phyloP scores from a whole-genome alignment of 2,888 invertebrate species.

The Ecdyonurus torrentis region DNA sequence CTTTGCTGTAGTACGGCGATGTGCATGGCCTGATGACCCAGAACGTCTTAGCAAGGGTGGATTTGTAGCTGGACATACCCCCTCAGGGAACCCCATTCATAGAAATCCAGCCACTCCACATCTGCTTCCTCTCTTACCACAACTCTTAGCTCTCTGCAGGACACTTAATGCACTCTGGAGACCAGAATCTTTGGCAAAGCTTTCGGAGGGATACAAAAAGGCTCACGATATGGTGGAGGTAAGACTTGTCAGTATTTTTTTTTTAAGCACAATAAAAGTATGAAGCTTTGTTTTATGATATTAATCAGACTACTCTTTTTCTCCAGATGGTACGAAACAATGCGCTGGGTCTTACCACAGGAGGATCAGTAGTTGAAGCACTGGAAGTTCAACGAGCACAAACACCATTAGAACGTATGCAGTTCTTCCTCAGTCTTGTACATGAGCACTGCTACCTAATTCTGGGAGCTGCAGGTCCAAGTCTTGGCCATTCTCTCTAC shows the following conservation, averaged over 20 bases:
- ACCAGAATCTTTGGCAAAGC: slow-evolving; percentile 40
- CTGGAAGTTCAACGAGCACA: slow-evolving; percentile 9
- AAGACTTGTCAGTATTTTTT: neutral
- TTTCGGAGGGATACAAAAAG: slow-evolving; percentile 49
- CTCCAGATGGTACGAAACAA: neutral
- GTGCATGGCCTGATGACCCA: slow-evolving; percentile 74
- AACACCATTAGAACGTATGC: slow-evolving; percentile 60
- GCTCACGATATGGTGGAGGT: slow-evolving; percentile 55
- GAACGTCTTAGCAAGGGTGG: slow-evolving; percentile 72
- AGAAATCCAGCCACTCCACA: slow-evolving; percentile 76
- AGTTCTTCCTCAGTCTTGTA: slow-evolving; percentile 57
- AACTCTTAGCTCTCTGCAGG: slow-evolving; percentile 58
- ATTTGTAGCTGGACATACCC: slow-evolving; percentile 59
- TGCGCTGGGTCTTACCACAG: neutral
- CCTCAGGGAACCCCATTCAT: slow-evolving; percentile 61
- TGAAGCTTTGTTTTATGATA: neutral
- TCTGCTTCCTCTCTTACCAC: slow-evolving; percentile 62
- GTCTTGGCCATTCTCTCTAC: slow-evolving; percentile 76
- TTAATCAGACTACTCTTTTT: neutral
- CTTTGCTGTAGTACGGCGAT: slow-evolving; percentile 72
- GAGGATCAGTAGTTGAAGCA: neutral
- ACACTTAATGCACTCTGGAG: slow-evolving; percentile 67
- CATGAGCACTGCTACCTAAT: slow-evolving; percentile 71
- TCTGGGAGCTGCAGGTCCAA: slow-evolving; percentile 57
- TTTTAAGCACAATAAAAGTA: neutral